Evolutionary conservation across 2,113 vertebrate genomes (phyloP), one percentile per base, ranked within the genome.

Genomic region (Lycaon pictus): DNA sequence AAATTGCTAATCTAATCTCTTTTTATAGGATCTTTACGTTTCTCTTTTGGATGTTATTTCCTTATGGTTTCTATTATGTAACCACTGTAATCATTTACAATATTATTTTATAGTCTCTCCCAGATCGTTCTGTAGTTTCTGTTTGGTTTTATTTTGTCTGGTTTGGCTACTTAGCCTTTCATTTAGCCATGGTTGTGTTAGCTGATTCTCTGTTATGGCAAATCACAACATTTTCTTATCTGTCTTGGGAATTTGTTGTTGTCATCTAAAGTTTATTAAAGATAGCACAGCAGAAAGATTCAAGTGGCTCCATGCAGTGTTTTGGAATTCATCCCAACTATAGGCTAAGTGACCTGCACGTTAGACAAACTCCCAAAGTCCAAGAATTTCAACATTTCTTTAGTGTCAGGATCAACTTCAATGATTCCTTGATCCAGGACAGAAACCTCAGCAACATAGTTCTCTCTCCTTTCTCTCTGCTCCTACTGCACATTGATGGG

Each of bases 41-140:
- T 90, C 56, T 85, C 71, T 71, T 77, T 53, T 60, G 55, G 32
- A 85, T 63, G 22, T 65, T 86, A 65, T 37, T 95, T 95, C 85
- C 51, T 48, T 27, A 58, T 51, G 56, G 35, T 63, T 90, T 69
- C 58, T 77, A 19, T 55, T 69, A 19, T 55, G 72, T 60, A 27
- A 53, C 48, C 56, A 81, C 35, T 60, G 58, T 62, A 76, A 77
- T 93, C 76, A 62, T 69, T 60, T 23, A 77, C 4, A 3, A 23
- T 76, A 22, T 77, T 56, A 27, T 55, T 71, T 88, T 63, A 82
- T 63, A 29, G 82, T 35, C 53, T 79, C 67, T 88, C 5, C 17
- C 27, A 48, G 87, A 35, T 32, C 60, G 5, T 43, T 87, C 65
- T 11, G 53, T 90, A 56, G 11, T 63, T 51, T 79, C 35, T 37